phyloP scores from a whole-genome alignment of 2,113 vertebrate genomes.

The Colaptes auratus region DNA sequence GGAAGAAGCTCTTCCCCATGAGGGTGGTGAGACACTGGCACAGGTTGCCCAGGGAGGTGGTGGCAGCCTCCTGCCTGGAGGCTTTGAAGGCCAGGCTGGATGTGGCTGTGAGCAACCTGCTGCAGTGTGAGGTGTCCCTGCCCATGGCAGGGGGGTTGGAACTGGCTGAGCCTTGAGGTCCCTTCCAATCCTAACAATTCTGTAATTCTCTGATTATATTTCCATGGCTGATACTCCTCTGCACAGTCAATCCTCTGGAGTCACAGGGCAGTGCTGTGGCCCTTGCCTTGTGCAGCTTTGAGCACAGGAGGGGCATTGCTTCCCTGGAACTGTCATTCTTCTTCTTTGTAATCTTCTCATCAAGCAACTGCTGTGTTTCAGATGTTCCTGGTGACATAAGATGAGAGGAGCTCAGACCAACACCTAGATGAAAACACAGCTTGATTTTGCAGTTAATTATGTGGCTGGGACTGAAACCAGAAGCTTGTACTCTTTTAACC shows the following conservation, averaged over 20 bases:
- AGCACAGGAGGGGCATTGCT: background rate
- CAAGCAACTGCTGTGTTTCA: background rate
- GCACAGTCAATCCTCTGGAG: background rate
- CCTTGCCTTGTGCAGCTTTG: background rate
- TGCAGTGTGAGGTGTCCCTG: too few relatives aligned
- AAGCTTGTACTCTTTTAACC: background rate
- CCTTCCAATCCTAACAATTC: background rate
- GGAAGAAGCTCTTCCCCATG: too few relatives aligned
- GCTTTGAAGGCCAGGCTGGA: too few relatives aligned
- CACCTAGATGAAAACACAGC: background rate
- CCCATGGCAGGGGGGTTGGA: too few relatives aligned
- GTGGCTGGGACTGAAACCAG: background rate
- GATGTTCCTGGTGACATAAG: background rate
- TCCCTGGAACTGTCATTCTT: constrained; percentile 5
- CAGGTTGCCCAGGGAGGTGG: too few relatives aligned
- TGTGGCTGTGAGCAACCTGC: too few relatives aligned
- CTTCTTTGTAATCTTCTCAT: background rate
- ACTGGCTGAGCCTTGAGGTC: background rate
- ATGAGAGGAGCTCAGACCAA: background rate
- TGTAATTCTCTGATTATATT: too few relatives aligned
- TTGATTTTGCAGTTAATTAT: constrained; percentile 15
- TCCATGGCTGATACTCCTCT: background rate
- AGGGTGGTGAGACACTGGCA: too few relatives aligned
- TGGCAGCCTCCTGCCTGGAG: too few relatives aligned
- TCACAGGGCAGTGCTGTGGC: background rate